Conservation (phyloP, 2,113 vertebrate genomes). For the Mesocricetus auratus region DNA sequence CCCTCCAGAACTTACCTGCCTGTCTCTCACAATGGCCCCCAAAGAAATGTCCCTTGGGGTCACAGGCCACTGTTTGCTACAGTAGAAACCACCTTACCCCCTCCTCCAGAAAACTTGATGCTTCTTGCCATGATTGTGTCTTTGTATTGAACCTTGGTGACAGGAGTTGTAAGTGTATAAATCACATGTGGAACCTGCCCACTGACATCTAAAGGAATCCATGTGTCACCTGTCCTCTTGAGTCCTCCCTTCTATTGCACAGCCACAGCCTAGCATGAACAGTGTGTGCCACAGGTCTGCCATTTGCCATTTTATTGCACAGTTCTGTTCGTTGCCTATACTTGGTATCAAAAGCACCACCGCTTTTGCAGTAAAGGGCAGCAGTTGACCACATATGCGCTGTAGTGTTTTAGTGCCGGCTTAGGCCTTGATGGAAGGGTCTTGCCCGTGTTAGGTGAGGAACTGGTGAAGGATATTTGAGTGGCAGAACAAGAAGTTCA, state of each 20-base stretch:
- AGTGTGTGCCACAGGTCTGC: not conserved
- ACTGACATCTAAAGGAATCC: not conserved
- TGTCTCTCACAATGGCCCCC: not conserved
- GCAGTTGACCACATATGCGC: rapidly evolving
- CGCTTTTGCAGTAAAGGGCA: not conserved
- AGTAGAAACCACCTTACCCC: not conserved
- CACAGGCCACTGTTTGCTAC: not conserved
- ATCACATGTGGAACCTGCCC: not conserved
- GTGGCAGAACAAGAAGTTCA: not conserved
- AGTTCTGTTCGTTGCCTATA: not conserved
- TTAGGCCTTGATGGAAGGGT: not conserved
- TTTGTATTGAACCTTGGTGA: not conserved
- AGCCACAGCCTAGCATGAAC: not conserved
- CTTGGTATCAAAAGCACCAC: not conserved
- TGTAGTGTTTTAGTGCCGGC: not conserved
- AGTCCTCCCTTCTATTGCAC: rapidly evolving
- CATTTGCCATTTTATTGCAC: not conserved
- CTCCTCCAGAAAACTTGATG: not conserved
- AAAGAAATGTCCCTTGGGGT: not conserved
- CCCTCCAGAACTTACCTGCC: too few species aligned
- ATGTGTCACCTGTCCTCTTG: not conserved
- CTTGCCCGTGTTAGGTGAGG: not conserved
- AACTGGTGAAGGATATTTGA: not conserved
- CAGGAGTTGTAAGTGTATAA: not conserved
- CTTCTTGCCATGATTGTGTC: not conserved